Base-by-base conservation (phyloP, 2,888 invertebrate species). In the Nomada ruficornis region DNA sequence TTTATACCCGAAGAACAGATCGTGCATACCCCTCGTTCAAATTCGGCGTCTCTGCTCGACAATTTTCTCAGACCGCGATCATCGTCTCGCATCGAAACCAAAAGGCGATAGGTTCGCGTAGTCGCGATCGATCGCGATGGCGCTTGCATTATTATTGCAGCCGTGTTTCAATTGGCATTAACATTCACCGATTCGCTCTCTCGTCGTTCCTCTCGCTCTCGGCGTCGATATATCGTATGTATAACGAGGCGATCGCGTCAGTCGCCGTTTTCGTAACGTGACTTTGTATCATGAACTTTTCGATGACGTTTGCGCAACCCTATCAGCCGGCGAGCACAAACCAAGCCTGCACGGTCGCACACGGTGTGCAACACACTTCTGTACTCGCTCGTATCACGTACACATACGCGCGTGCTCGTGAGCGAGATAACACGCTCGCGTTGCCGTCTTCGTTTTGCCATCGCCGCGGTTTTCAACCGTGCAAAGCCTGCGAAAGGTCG, bases 241-340 rank as follows among this genome's bases (percentile, higher is more conserved):
- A 72, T 72, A 83, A 78, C 83, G 70, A 79, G 80, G 54, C 73
- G 80, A 36, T 78, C 74, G 82, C 86, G 85, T 84, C 89, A 86
- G 80, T 86, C 89, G 86, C 82, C 88, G 81, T 88, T 88, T 88
- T 88, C 89, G 88, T 88, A 88, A 88, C 92, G 89, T 93, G 93
- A 93, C 93, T 93, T 93, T 93, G 93, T 93, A 93, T 93, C 93
- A 93, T 93, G 93, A 93, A 93, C 93, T 93, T 93, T 93, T 93
- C 91, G 90, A 92, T 90, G 89, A 91, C 91, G 92, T 93, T 91
- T 92, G 91, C 92, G 91, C 89, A 93, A 92, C 77, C 65, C 88
- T 88, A 88, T 88, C 87, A 75, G 77, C 72, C 88, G 79, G 80
- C 84, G 77, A 80, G 86, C 67, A 70, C 78, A 62, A 79, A 74